phyloP scores from a whole-genome alignment of 2,888 invertebrate species.

The Chelonus formosanus region DNA sequence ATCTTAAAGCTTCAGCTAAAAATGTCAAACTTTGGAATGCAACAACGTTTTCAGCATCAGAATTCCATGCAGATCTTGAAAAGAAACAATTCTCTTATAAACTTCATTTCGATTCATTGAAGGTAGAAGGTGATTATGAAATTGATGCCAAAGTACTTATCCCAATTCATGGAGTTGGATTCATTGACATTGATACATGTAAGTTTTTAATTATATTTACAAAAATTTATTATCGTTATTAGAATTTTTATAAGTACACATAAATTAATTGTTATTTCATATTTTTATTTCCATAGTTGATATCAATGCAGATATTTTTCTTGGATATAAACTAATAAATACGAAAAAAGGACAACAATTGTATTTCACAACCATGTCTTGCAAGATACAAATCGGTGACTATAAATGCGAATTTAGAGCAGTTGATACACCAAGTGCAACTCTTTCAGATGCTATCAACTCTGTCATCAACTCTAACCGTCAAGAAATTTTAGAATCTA shows the following conservation, averaged over 20 bases:
- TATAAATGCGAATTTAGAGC: slow-evolving; percentile 46
- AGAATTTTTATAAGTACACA: neutral
- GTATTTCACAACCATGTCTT: slow-evolving; percentile 49
- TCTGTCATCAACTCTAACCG: slow-evolving; percentile 51
- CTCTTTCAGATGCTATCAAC: slow-evolving; percentile 48
- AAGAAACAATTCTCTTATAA: slow-evolving; percentile 42
- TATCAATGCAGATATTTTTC: slow-evolving; percentile 30
- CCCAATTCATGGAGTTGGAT: slow-evolving; percentile 52
- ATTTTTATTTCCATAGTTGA: slow-evolving; percentile 22
- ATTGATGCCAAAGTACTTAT: slow-evolving; percentile 52
- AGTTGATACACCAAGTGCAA: slow-evolving; percentile 36
- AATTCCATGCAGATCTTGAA: slow-evolving; percentile 44
- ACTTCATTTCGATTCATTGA: slow-evolving; percentile 37
- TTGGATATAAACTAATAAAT: slow-evolving; percentile 41
- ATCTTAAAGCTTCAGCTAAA: slow-evolving; percentile 47
- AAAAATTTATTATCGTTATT: neutral
- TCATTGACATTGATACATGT: slow-evolving; percentile 49
- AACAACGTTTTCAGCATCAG: slow-evolving; percentile 37
- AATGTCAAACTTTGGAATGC: slow-evolving; percentile 50
- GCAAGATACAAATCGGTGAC: slow-evolving; percentile 46
- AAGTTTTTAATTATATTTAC: slow-evolving; percentile 5
- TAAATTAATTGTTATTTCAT: neutral
- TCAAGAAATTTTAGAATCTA: slow-evolving; percentile 54
- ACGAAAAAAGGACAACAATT: slow-evolving; percentile 45
- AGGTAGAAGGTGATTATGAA: slow-evolving; percentile 48